These are phyloP conservation scores for Phalacrocorax carbo DNA, from an alignment of 2,113 vertebrate genomes.

Conservation along the genomic window DNA sequence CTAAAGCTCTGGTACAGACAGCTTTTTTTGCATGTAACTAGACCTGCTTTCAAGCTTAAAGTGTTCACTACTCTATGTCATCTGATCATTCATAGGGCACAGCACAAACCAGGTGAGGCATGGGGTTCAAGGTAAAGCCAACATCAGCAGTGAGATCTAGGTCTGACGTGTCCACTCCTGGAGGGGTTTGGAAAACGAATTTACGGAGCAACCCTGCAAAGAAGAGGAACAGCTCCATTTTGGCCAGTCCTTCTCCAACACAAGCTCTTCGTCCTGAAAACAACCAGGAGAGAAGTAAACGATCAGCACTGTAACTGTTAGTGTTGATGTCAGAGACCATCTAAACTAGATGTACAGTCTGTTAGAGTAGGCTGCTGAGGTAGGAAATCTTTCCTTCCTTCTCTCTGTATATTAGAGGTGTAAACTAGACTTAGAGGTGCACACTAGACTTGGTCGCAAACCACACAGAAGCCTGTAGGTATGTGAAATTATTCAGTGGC, in stretches of 20 bases:
- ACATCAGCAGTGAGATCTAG: constrained; percentile 73
- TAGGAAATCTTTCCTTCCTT: neutral
- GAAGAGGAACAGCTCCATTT: constrained; percentile 80
- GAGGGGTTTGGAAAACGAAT: constrained; percentile 71
- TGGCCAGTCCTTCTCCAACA: constrained; percentile 77
- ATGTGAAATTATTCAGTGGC: neutral
- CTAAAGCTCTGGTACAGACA: neutral
- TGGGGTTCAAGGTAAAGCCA: constrained; percentile 70
- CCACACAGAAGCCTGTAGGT: neutral
- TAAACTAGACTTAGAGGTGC: too few species aligned
- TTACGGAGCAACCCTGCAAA: constrained; percentile 74
- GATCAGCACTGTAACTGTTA: neutral
- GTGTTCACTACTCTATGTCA: neutral
- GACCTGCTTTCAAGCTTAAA: neutral
- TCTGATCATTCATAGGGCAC: constrained; percentile 17
- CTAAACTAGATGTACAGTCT: neutral
- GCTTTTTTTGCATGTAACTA: neutral
- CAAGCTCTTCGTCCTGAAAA: constrained; percentile 74
- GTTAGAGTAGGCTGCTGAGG: neutral
- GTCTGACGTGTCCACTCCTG: constrained; percentile 66
- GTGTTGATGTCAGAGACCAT: neutral
- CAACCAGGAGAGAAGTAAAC: neutral
- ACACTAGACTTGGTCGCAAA: neutral
- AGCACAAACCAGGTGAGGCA: constrained; percentile 74
- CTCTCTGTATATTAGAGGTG: neutral